Percentiles rank a stretch among this genome's conserved stretches.
These are phyloP conservation scores for Sebastes kiyomatsui DNA, from an alignment of 2,797 vertebrate species.

Conservation along the genomic window DNA sequence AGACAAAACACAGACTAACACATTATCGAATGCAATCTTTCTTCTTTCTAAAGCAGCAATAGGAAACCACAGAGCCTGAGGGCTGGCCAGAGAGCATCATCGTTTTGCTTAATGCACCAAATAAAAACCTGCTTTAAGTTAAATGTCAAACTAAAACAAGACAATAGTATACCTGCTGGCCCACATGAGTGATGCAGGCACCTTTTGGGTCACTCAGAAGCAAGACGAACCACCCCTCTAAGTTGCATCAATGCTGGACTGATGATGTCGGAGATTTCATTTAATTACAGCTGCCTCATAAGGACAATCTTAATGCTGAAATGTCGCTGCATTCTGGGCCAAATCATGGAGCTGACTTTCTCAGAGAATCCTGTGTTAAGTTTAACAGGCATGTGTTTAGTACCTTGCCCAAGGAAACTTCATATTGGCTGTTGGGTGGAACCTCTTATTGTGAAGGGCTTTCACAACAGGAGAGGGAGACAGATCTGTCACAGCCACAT, in stretches of 20 bases:
- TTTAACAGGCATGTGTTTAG: neutral
- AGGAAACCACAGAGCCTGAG: neutral
- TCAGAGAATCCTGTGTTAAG: too few species aligned
- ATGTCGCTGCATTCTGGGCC: neutral
- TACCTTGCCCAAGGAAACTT: too few species aligned
- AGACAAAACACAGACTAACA: neutral
- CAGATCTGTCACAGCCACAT: slow-evolving; percentile 31
- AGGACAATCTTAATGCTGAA: neutral
- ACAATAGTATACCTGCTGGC: neutral
- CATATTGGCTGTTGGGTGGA: neutral
- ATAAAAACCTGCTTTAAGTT: neutral
- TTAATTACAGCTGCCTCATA: neutral
- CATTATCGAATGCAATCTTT: neutral
- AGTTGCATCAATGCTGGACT: neutral
- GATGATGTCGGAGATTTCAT: neutral
- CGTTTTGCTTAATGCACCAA: neutral
- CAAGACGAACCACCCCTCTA: neutral
- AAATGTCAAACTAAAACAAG: neutral
- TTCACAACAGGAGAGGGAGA: slow-evolving; percentile 17
- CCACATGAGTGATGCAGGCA: neutral
- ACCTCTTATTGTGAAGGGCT: slow-evolving; percentile 12
- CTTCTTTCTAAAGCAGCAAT: neutral
- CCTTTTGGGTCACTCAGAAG: neutral
- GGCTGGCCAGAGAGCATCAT: neutral
- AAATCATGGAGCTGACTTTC: neutral